Evolutionary conservation across 2,888 invertebrate species (phyloP).

Genomic region (Aphidoletes aphidimyza): DNA sequence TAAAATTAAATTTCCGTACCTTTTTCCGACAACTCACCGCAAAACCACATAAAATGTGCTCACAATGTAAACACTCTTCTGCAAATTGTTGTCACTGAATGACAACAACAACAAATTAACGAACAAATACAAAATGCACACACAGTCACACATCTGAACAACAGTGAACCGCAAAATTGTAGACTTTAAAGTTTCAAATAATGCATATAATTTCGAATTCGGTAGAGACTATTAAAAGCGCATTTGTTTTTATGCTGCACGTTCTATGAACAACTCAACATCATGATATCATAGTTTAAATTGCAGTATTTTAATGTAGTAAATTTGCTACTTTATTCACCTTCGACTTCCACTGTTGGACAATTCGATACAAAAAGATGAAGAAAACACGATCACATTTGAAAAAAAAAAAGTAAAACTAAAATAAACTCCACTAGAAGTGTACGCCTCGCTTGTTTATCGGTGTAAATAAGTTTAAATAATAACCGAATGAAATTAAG

Average conservation of each 20-base stretch:
- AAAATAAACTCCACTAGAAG: no score
- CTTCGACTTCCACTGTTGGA: no score
- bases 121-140: neutral
- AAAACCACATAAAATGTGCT: slow-evolving; percentile 20
- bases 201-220: slow-evolving; percentile 22
- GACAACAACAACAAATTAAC: neutral
- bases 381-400: neutral
- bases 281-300: neutral
- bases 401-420: no score
- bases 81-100: slow-evolving; percentile 20
- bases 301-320: neutral
- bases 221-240: neutral
- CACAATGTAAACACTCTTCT: neutral
- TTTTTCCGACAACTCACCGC: neutral
- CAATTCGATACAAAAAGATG: neutral
- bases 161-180: neutral
- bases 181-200: neutral
- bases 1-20: neutral
- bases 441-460: no score
- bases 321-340: no score
- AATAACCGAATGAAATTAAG: no score
- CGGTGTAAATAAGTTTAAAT: no score
- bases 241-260: neutral
- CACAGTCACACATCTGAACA: neutral
- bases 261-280: no score